Percentiles rank a stretch among this genome's conserved stretches.
Evolutionary conservation across 2,113 vertebrate species (phyloP).

Genomic region (Eira barbara): DNA sequence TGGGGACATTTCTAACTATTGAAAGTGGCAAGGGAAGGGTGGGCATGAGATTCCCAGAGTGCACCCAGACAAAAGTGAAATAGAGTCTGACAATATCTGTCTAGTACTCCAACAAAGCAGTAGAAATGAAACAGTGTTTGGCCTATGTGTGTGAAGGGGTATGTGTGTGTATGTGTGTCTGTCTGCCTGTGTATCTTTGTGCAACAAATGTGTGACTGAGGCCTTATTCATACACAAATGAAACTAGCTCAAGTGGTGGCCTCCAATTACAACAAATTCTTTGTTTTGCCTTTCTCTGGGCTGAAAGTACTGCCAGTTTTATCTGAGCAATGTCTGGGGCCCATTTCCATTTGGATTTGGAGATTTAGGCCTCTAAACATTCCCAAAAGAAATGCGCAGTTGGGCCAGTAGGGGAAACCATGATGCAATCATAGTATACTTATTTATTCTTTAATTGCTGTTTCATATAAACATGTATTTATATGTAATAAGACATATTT

Average conservation of each 20-base stretch:
- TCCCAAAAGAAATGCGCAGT: neutral
- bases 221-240: neutral
- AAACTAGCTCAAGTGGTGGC: neutral
- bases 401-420: neutral
- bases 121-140: neutral
- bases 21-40: neutral
- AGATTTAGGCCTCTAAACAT: neutral
- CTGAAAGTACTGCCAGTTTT: neutral
- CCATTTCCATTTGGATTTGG: slow-evolving; percentile 5
- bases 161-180: neutral
- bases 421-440: neutral
- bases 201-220: neutral
- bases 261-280: neutral
- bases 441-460: neutral
- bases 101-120: neutral
- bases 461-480: neutral
- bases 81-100: neutral
- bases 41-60: neutral
- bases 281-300: neutral
- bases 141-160: neutral
- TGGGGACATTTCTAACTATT: neutral
- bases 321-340: slow-evolving; percentile 20
- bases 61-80: neutral
- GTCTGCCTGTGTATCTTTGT: neutral
- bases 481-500: neutral